Percentiles rank a stretch among this genome's conserved stretches.
phyloP scores from a whole-genome alignment of 2,797 vertebrate species.

The Enteromius radiatus region DNA sequence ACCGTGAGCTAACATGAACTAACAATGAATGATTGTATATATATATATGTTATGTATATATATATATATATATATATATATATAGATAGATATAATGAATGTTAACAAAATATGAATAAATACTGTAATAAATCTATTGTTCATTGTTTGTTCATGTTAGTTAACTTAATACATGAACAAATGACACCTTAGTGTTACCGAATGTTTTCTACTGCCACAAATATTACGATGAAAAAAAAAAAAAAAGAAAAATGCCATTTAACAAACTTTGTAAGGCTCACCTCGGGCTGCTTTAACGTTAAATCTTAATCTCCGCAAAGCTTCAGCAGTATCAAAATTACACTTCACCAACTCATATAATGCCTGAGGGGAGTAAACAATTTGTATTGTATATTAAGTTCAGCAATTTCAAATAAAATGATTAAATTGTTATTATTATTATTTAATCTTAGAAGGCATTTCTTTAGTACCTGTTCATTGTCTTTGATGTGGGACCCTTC shows the following conservation, averaged over 20 bases:
- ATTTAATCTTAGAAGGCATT: neutral
- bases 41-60: too few relatives aligned
- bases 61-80: too few relatives aligned
- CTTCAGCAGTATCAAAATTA: constrained; percentile 95
- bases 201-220: neutral
- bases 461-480: constrained; percentile 89
- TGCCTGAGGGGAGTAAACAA: constrained; percentile 76
- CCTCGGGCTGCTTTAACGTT: constrained; percentile 98
- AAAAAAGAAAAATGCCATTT: neutral
- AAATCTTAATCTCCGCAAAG: constrained; percentile 91
- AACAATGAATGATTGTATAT: too few relatives aligned
- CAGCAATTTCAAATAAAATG: neutral
- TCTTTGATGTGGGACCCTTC: constrained; percentile 97
- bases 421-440: neutral
- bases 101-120: too few relatives aligned
- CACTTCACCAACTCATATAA: constrained; percentile 97
- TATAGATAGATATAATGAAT: too few relatives aligned
- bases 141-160: too few relatives aligned
- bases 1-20: too few relatives aligned
- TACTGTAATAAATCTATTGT: too few relatives aligned
- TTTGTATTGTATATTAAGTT: constrained; percentile 1
- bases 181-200: too few relatives aligned
- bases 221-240: neutral
- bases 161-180: too few relatives aligned
- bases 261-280: constrained; percentile 67